phyloP scores from a whole-genome alignment of 1,140 invertebrate genomes.

The Chionoecetes opilio region DNA sequence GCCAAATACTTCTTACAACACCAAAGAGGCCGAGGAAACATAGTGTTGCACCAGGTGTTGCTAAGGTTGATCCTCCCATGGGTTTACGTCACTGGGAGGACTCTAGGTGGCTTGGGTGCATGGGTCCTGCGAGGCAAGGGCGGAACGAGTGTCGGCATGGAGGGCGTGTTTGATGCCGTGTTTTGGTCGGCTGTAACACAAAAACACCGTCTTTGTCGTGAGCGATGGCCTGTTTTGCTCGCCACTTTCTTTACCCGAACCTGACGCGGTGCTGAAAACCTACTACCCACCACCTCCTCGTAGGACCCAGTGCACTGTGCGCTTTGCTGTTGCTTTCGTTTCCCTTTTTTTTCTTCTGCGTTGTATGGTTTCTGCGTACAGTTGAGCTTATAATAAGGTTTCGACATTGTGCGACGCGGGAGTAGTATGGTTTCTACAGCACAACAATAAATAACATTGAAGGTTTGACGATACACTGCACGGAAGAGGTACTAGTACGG shows the following conservation, averaged over 20 bases:
- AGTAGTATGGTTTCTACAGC: constrained; percentile 7
- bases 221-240: constrained; percentile 50
- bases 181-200: constrained; percentile 58
- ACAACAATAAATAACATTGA: neutral
- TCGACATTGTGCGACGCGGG: neutral
- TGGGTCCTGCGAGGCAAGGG: neutral
- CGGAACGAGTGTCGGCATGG: constrained; percentile 30
- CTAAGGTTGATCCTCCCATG: neutral
- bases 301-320: neutral
- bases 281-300: neutral
- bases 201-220: constrained; percentile 58
- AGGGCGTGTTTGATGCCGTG: constrained; percentile 60
- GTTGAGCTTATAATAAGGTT: constrained; percentile 10
- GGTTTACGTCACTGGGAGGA: neutral
- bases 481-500: neutral
- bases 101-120: neutral
- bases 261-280: neutral
- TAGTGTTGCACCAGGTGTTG: neutral
- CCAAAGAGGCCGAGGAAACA: neutral
- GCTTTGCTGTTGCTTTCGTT: neutral
- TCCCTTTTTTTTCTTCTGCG: neutral
- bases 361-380: neutral
- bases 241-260: constrained; percentile 35
- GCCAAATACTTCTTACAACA: constrained; percentile 45
- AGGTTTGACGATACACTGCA: neutral